Percentiles rank a stretch among this genome's conserved stretches.
Conservation (phyloP, 2,888 invertebrate genomes). For the Hirtodrosophila histrioides region DNA sequence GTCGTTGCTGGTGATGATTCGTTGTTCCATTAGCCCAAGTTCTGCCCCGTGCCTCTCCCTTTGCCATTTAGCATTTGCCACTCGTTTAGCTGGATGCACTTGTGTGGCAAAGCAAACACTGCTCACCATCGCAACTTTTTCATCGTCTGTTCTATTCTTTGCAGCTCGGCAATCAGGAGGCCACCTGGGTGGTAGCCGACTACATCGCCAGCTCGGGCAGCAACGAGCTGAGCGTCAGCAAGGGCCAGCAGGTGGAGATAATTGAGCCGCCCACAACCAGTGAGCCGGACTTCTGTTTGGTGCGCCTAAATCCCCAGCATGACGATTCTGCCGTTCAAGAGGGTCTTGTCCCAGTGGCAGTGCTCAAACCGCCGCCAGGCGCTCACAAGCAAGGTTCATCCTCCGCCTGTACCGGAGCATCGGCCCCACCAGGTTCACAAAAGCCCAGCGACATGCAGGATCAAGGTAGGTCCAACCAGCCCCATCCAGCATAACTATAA, state of each 20-base stretch:
- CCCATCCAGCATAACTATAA: too few relatives aligned
- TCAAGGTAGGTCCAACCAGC: constrained; percentile 71
- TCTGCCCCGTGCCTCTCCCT: constrained; percentile 1
- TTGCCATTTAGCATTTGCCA: constrained; percentile 18
- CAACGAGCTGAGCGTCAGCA: constrained; percentile 92
- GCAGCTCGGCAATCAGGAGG: constrained; percentile 92
- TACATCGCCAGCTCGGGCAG: constrained; percentile 90
- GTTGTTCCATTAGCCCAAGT: constrained; percentile 2
- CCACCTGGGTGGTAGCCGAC: constrained; percentile 96
- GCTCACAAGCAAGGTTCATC: constrained; percentile 83
- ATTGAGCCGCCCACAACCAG: constrained; percentile 89
- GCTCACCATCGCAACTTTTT: constrained; percentile 21
- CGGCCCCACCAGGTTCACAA: constrained; percentile 55
- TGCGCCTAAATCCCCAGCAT: constrained; percentile 86
- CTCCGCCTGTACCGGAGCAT: constrained; percentile 20
- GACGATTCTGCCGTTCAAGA: constrained; percentile 87
- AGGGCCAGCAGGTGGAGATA: constrained; percentile 97
- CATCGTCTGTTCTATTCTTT: constrained; percentile 59
- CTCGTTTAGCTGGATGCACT: constrained; percentile 47
- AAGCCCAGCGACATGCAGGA: constrained; percentile 83
- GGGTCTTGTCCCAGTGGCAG: constrained; percentile 92
- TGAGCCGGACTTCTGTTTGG: constrained; percentile 89
- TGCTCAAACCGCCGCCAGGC: constrained; percentile 90
- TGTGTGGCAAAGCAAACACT: constrained; percentile 12
- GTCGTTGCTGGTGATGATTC: constrained; percentile 23